These are phyloP conservation scores for Arge pagana DNA, from an alignment of 2,888 invertebrate genomes.

Conservation along the genomic window DNA sequence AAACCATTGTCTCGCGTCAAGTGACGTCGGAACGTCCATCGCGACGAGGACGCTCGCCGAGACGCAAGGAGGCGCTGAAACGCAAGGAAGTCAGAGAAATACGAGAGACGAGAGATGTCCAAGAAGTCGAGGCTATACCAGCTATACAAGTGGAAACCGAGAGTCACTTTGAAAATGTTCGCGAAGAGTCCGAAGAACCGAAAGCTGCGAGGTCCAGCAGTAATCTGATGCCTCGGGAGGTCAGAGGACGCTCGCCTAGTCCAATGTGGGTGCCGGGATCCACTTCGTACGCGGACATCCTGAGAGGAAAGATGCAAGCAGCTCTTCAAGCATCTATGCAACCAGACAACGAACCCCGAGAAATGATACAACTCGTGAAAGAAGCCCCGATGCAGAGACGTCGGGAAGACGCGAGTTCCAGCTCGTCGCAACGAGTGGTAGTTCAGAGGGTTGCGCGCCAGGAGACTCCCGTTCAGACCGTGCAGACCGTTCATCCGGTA, in stretches of 20 bases:
- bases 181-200: constrained; percentile 3
- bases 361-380: constrained; percentile 15
- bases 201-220: constrained; percentile 2
- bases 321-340: constrained; percentile 12
- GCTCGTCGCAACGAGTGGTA: background rate
- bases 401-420: constrained; percentile 1
- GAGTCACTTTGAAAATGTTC: constrained; percentile 20
- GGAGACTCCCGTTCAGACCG: background rate
- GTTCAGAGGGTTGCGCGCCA: background rate
- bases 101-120: constrained; percentile 23
- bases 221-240: constrained; percentile 42
- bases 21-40: constrained; percentile 11
- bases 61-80: constrained; percentile 43
- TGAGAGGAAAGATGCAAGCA: constrained; percentile 62
- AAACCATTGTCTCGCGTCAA: constrained; percentile 5
- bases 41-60: constrained; percentile 61
- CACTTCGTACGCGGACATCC: constrained; percentile 79
- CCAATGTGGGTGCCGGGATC: constrained; percentile 77
- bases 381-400: constrained; percentile 6
- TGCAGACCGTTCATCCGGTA: background rate
- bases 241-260: constrained; percentile 66
- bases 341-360: constrained; percentile 2
- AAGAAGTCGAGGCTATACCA: constrained; percentile 19
- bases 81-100: constrained; percentile 16
- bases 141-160: constrained; percentile 10